Evolutionary conservation across 2,888 invertebrate genomes (phyloP), one percentile per base, ranked within the genome.

Genomic region (Ochropleura leucogaster): DNA sequence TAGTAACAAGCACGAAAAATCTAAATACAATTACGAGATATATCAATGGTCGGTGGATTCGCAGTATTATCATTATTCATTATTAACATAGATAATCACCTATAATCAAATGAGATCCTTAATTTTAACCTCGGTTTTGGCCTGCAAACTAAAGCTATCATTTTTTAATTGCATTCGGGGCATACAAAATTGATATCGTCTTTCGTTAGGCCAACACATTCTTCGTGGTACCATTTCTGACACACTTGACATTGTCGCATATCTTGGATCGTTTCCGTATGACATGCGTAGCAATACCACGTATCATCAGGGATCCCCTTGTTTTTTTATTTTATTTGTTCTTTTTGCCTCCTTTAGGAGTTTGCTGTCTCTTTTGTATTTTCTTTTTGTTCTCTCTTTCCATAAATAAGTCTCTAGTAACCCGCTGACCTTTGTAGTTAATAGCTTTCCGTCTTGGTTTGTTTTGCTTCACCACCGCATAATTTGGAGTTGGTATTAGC

Each of bases 281-380:
- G 55, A 55, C 55, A 55, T 55, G 55, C 55, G 55, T 4, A 55
- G 55, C 55, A 55, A 10, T 55, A 20, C 55, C 55, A 55, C n/a
- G 55, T 55, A 55, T 55, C 55, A 4, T 20, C n/a, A 20, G 10
- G 20, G 20, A 3, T 55, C 20, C 20, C 55, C 5, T 20, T 55
- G 55, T 55, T 55, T 55, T 53, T 55, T 55, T 55, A 55, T 55
- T 55, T 55, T 55, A 20, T 55, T 55, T 55, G 55, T 55, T 55
- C 55, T 55, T 55, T 20, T 55, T 55, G 55, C 55, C 20, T 20
- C 20, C 55, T 55, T 55, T 55, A 55, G 55, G 55, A 55, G 20
- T 55, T 55, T 55, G 53, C 53, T 53, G 53, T 53, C 53, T 53
- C 53, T 53, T 55, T 55, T 3, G 55, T 55, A 9, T 55, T 55